Base-by-base conservation (phyloP, 2,888 invertebrate genomes). In the Arrhopalites spinosus region DNA sequence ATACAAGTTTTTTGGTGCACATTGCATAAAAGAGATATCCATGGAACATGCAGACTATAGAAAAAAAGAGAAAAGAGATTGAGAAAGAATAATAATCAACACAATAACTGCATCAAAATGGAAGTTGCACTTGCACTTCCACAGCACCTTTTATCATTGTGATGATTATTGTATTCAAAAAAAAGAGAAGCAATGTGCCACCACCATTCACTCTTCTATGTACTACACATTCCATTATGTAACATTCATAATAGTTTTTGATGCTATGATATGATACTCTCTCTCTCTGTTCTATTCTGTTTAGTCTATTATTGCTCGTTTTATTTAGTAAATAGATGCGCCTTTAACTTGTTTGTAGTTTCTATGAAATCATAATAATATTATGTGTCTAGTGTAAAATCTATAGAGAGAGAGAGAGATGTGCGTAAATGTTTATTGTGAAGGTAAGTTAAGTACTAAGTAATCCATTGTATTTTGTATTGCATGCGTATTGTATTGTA, bases 401-500 rank as follows among this genome's bases (percentile, higher is more conserved):
- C 59, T 8, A 59, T n/a, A 59, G 59, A 59, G 59, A 59, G 36
- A 36, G 36, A 36, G 36, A 36, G 11, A 13, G 59, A 59, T 59
- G 59, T 59, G 59, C 20, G 36, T 36, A 36, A 11, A 50, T 50
- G 23, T 69, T 27, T 15, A 69, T 70, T 70, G 70, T 70, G 56
- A 30, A 56, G 53, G 70, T 70, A 56, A 53, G 68, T 53, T 70
- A 70, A 56, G 56, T 56, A 56, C 56, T 70, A 70, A 56, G 56
- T 53, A 70, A 56, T 56, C 70, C 70, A 30, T 70, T 70, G 70
- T 70, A 70, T 53, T 70, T 56, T 70, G 53, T 70, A 70, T 56
- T 70, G 70, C 70, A 70, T 56, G 70, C 70, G 56, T 70, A 70
- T 70, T 70, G 70, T 50, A 70, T 70, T 70, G 70, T 70, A 70